Evolutionary conservation across 2,888 invertebrate species (phyloP).

Genomic region (Operophtera brumata): DNA sequence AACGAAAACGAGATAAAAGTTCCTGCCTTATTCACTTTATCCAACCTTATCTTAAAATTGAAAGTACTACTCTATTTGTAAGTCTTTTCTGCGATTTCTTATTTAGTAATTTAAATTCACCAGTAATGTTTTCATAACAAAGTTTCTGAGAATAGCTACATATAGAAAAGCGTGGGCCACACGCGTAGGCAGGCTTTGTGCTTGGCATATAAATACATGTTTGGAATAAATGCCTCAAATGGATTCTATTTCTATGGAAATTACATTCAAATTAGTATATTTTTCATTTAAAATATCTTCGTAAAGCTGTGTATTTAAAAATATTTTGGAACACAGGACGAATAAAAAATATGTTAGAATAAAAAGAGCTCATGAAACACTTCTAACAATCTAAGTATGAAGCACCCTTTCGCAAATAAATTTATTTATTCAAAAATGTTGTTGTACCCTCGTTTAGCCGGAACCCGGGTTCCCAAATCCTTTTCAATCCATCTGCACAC

Average conservation of each 20-base stretch:
- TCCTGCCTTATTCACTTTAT: neutral
- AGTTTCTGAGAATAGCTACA: slow-evolving; percentile 1
- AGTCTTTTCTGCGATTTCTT: neutral
- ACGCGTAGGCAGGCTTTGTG: slow-evolving; percentile 2
- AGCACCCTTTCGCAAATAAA: slow-evolving; percentile 27
- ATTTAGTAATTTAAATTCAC: neutral
- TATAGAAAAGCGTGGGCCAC: slow-evolving; percentile 3
- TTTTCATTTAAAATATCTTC: neutral
- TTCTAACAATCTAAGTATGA: slow-evolving; percentile 15
- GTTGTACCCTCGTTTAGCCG: slow-evolving; percentile 36
- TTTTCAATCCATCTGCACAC: slow-evolving; percentile 52
- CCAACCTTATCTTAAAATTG: neutral
- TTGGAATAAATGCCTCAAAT: neutral
- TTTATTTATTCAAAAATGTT: slow-evolving; percentile 30
- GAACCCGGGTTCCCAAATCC: slow-evolving; percentile 45
- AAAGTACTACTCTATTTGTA: neutral
- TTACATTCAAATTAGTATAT: neutral
- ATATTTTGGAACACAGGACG: neutral
- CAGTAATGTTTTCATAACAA: neutral
- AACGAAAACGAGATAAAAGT: too few relatives aligned
- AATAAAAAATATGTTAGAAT: neutral
- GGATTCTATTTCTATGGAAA: neutral
- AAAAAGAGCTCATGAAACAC: slow-evolving; percentile 3
- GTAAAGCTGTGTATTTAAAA: neutral
- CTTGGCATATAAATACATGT: neutral